Base-by-base conservation (phyloP, 2,113 vertebrate genomes). In the Lophotis ruficrista region DNA sequence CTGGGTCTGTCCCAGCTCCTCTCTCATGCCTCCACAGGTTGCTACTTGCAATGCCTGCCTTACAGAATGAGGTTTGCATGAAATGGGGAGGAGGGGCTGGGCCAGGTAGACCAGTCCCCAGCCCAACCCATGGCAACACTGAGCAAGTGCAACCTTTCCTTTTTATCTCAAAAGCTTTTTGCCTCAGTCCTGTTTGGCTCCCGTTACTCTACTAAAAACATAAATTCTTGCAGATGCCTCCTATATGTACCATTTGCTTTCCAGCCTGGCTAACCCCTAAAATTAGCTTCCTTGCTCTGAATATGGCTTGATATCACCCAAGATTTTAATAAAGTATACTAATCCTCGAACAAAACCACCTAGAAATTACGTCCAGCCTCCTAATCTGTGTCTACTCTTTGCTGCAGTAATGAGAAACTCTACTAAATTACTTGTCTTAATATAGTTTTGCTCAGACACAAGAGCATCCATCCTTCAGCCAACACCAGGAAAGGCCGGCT, bases 21-120 rank as follows among this genome's bases (percentile, higher is more conserved):
- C 27, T 22, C 10, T 47, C 6, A 1, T 9, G 3, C 31, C 41
- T 35, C 37, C 0, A 0, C 1, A 4, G 31, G 20, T 1, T 51
- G 19, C 56, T 65, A 2, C 1, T 1, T n/a, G 31, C 31, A 30
- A 77, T 12, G 2, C 25, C 33, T 47, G 25, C 64, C 28, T 76
- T 54, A 38, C 33, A 56, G 22, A 58, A 53, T 1, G 5, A 65
- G 23, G 18, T 38, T 41, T 12, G 4, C 11, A 43, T 10, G 35
- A 56, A 70, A 82, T 0, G 1, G 15, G 14, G 61, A 64, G 58
- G 53, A 87, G 28, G 25, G 35, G 23, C 69, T 77, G 51, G 7
- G 30, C 13, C 62, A 68, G 21, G 47, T 83, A 75, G 41, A 15
- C 15, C 13, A 28, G 45, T 41, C 61, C 19, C 21, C 41, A 62